These are phyloP conservation scores for Machimus rusticus DNA, from an alignment of 2,888 invertebrate species.

Conservation along the genomic window DNA sequence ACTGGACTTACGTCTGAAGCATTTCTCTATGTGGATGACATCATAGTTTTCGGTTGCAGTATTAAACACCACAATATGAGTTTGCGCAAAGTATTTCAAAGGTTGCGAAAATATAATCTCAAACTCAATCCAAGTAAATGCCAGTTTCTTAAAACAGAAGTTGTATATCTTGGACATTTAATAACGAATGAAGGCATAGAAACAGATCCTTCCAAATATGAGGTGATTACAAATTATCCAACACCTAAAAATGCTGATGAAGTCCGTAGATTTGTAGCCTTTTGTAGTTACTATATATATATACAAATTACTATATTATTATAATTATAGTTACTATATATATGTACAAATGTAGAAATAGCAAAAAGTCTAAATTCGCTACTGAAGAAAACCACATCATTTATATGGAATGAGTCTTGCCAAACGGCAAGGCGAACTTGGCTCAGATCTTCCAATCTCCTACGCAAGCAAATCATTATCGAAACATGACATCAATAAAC, in stretches of 20 bases:
- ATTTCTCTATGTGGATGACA: slow-evolving; percentile 50
- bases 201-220: slow-evolving; percentile 49
- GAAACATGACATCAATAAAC: slow-evolving; percentile 51
- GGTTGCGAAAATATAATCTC: slow-evolving; percentile 44
- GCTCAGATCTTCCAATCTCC: slow-evolving; percentile 51
- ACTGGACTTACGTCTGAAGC: slow-evolving; percentile 40
- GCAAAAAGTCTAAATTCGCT: slow-evolving; percentile 46
- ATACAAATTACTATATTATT: slow-evolving; percentile 50
- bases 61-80: slow-evolving; percentile 43
- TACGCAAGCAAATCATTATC: slow-evolving; percentile 52
- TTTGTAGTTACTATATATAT: slow-evolving; percentile 50
- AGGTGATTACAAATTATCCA: slow-evolving; percentile 49
- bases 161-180: slow-evolving; percentile 48
- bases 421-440: slow-evolving; percentile 47
- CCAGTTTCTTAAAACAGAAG: slow-evolving; percentile 47
- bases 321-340: no score
- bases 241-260: slow-evolving; percentile 48
- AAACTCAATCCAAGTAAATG: slow-evolving; percentile 46
- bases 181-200: slow-evolving; percentile 48
- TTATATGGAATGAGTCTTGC: slow-evolving; percentile 40
- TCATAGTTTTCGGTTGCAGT: slow-evolving; percentile 49
- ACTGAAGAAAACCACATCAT: slow-evolving; percentile 47
- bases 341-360: no score
- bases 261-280: slow-evolving; percentile 48
- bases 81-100: slow-evolving; percentile 12